Evolutionary conservation across 2,797 vertebrate genomes (phyloP), one percentile per base, ranked within the genome.

Genomic region (Triplophysa bombifrons): DNA sequence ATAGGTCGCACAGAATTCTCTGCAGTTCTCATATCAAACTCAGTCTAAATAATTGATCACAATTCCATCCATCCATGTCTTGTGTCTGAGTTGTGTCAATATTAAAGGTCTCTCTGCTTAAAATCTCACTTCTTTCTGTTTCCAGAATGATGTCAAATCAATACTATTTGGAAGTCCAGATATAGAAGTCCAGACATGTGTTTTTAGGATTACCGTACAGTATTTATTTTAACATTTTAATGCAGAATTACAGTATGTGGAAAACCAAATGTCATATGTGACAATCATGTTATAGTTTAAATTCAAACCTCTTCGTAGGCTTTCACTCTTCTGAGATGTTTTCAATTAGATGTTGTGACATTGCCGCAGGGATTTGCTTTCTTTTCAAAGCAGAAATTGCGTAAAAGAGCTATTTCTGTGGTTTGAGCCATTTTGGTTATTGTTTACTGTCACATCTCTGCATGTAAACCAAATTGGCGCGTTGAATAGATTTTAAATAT

Each of bases 41-140:
- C 76, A 7, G 25, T 58, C 61, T 79, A 72, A 79, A 79, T 79
- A 79, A 79, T 72, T 79, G 60, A 72, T 79, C 58, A 19, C 11
- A 6, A 46, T 34, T 56, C 50, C 69, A 79, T 79, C 50, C 60
- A 11, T 66, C 69, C 55, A 65, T 77, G 68, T 66, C 68, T 79
- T 65, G 60, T 79, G 34, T 79, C 7, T 48, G 77, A 38, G 30
- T 79, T 72, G 20, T 3, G 68, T 56, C 69, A 79, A 72, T 79
- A 72, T 56, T 72, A 79, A 79, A 72, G 70, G 61, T 53, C 76
- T 72, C 67, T 64, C 13, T 78, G 53, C 66, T 65, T 78, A 71
- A 71, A 71, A 46, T 20, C 22, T 41, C 44, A 41, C 46, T 70
- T 51, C 56, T 63, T 41, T 63, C n/a, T 25, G 56, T 61, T 41